phyloP scores from a whole-genome alignment of 1,140 invertebrate species.

The Drosophila paulistorum region DNA sequence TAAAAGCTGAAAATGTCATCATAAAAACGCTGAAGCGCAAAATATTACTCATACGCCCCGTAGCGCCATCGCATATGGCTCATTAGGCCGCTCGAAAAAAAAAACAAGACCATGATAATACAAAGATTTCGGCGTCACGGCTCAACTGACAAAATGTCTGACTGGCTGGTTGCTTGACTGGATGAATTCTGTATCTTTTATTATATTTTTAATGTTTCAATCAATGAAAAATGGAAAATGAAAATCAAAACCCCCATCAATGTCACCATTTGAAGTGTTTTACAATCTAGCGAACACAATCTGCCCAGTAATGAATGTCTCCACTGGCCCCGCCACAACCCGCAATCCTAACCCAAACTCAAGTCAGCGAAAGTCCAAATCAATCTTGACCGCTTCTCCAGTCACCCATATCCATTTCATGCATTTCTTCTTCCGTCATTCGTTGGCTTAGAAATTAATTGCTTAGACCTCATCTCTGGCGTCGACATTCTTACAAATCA shows the following conservation, averaged over 20 bases:
- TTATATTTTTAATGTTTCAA: constrained; percentile 55
- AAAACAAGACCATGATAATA: constrained; percentile 15
- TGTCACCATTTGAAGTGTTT: constrained; percentile 69
- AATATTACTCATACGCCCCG: constrained; percentile 77
- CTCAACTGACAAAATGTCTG: constrained; percentile 13
- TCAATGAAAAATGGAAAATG: constrained; percentile 74
- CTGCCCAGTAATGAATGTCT: constrained; percentile 45
- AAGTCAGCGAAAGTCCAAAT: constrained; percentile 57
- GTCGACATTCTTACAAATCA: constrained; percentile 70
- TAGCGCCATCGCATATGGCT: constrained; percentile 59
- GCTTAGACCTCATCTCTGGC: constrained; percentile 37
- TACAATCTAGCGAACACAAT: constrained; percentile 74
- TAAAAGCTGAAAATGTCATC: constrained; percentile 76
- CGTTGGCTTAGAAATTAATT: constrained; percentile 54
- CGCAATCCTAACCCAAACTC: background rate
- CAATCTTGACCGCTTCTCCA: constrained; percentile 61
- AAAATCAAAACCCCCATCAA: constrained; percentile 77
- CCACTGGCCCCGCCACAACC: background rate
- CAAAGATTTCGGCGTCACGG: constrained; percentile 25
- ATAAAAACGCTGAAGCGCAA: constrained; percentile 58
- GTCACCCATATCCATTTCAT: constrained; percentile 68
- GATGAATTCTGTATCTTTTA: constrained; percentile 38
- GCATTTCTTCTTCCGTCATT: constrained; percentile 42
- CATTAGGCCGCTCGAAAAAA: constrained; percentile 59
- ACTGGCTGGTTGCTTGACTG: constrained; percentile 20